Conservation (phyloP, 1,140 invertebrate genomes). For the Aricia agestis region DNA sequence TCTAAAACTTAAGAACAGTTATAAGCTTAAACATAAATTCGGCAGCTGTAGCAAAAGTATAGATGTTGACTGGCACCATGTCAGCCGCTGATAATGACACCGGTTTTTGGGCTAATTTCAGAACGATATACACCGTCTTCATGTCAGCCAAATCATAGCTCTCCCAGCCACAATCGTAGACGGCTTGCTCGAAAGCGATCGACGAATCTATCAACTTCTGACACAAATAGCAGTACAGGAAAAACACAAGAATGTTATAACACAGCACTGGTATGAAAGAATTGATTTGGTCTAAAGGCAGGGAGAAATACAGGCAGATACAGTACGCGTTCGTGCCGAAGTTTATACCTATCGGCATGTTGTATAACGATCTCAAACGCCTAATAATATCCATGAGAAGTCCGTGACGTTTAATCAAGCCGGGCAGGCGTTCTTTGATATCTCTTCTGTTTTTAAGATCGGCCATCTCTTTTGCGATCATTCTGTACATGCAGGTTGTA, state of each 20-base stretch:
- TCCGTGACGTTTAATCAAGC: not conserved
- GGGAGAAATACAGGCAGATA: not conserved
- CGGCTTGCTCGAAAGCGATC: not conserved
- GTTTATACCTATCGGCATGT: not conserved
- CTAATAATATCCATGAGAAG: not conserved
- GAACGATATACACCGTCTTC: not conserved
- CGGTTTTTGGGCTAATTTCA: not conserved
- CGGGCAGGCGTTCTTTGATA: not conserved
- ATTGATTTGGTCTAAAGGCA: not conserved
- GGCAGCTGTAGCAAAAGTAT: not conserved
- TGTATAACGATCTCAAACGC: not conserved
- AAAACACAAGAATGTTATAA: not conserved
- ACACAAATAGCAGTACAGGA: not conserved
- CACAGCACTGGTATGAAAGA: not conserved
- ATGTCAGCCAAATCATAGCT: not conserved
- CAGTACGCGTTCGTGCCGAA: not conserved
- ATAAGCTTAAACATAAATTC: constrained; percentile 7
- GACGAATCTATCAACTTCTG: constrained; percentile 1
- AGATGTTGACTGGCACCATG: not conserved
- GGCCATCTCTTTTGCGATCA: not conserved
- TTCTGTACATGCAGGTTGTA: not conserved
- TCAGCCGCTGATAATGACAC: not conserved
- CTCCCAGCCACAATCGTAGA: not conserved
- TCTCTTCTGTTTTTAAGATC: not conserved
- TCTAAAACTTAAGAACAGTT: constrained; percentile 8